Conservation (phyloP, 2,797 vertebrate species). For the Mormyrus hasselquistii region DNA sequence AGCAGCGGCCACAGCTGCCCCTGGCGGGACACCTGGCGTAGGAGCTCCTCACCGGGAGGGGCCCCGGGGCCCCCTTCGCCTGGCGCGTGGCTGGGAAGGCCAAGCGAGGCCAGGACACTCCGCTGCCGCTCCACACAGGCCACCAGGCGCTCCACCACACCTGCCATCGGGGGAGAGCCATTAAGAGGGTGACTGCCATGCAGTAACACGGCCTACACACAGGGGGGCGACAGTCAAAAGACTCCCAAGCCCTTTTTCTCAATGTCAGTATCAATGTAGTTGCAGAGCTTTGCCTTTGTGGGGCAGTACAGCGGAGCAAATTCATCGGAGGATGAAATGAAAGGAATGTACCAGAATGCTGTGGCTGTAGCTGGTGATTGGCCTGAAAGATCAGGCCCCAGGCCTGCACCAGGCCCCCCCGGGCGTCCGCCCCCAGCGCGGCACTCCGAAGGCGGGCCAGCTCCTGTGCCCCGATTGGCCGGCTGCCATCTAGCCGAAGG, state of each 20-base stretch:
- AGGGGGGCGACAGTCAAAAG: not conserved
- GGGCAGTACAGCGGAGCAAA: not conserved
- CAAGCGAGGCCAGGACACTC: conserved; percentile 63
- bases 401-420: conserved; percentile 75
- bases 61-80: conserved; percentile 36
- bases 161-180: conserved; percentile 31
- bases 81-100: conserved; percentile 48
- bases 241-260: not conserved
- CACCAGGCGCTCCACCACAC: conserved; percentile 65
- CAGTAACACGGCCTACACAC: not conserved
- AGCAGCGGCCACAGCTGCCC: conserved; percentile 88
- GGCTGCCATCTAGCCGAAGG: conserved; percentile 49
- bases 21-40: conserved; percentile 67
- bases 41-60: conserved; percentile 48
- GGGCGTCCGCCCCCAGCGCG: conserved; percentile 66
- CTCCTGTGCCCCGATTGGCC: conserved; percentile 61
- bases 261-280: not conserved
- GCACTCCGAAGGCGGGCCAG: conserved; percentile 65
- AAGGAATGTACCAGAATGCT: conserved; percentile 61
- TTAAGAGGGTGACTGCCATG: not conserved
- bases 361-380: conserved; percentile 72
- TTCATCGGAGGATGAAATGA: not conserved
- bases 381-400: conserved; percentile 76
- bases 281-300: not conserved
- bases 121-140: conserved; percentile 66